Conservation (phyloP, 2,797 vertebrate genomes). For the Tangara arthus region DNA sequence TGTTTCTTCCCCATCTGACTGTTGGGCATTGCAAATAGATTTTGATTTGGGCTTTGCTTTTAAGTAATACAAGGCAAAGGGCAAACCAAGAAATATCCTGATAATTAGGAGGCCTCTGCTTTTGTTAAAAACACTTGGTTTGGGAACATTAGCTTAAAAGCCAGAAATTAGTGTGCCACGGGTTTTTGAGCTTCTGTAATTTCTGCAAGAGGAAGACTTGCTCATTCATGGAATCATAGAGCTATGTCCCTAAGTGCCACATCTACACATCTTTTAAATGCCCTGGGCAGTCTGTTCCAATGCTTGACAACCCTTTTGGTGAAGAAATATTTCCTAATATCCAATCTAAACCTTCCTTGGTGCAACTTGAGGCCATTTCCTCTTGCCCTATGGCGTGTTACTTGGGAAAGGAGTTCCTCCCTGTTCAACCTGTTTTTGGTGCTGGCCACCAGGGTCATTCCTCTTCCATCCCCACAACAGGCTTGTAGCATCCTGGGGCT, state of each 20-base stretch:
- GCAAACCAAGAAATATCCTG: neutral
- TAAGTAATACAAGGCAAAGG: neutral
- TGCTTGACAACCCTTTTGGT: neutral
- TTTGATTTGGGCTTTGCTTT: neutral
- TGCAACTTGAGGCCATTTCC: neutral
- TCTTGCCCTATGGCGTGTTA: neutral
- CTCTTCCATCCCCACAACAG: fast-evolving
- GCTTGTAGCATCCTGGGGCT: neutral
- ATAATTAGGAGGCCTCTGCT: neutral
- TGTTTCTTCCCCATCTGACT: neutral
- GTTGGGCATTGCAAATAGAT: neutral
- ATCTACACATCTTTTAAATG: neutral
- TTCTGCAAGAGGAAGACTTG: neutral
- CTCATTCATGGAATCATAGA: neutral
- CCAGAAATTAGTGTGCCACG: neutral
- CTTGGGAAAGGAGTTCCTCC: neutral
- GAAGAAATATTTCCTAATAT: neutral
- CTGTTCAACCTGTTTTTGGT: fast-evolving
- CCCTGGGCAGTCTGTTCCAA: neutral
- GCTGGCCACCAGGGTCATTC: neutral
- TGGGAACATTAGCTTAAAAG: neutral
- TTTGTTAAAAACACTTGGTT: neutral
- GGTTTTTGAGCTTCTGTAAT: neutral
- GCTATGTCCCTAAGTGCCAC: neutral
- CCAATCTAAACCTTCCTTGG: neutral